Conservation (phyloP, 1,140 invertebrate species). For the Aphidius ervi region DNA sequence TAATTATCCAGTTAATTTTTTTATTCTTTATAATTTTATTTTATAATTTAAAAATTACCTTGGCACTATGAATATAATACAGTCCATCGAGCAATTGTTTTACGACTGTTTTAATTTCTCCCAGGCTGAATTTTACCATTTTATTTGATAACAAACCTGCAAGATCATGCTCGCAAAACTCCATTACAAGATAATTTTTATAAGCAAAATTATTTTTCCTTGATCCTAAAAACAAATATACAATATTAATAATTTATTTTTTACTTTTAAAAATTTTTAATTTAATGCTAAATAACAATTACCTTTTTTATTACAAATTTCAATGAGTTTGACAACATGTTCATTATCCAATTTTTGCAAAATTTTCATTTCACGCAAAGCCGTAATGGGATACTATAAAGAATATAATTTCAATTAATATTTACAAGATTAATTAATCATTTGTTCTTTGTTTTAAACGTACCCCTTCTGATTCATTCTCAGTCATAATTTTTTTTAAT, state of each 20-base stretch:
- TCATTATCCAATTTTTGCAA: conserved; percentile 94
- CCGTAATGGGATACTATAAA: conserved; percentile 95
- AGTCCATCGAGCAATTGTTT: conserved; percentile 95
- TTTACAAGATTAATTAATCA: conserved; percentile 5
- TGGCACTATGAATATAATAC: conserved; percentile 96
- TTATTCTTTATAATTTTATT: too few relatives aligned
- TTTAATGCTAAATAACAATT: conserved; percentile 10
- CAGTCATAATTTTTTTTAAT: conserved; percentile 98
- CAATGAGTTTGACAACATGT: conserved; percentile 95
- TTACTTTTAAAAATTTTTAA: not conserved
- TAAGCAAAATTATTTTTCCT: conserved; percentile 82
- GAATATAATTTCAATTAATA: conserved; percentile 18
- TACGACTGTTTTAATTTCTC: conserved; percentile 98
- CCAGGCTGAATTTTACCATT: conserved; percentile 93
- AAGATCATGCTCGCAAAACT: conserved; percentile 98
- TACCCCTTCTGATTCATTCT: conserved; percentile 99
- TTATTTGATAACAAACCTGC: conserved; percentile 94
- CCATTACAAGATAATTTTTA: conserved; percentile 97
- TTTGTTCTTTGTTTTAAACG: conserved; percentile 35
- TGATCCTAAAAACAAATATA: conserved; percentile 59
- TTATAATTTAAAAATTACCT: conserved; percentile 53
- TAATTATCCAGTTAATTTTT: too few relatives aligned
- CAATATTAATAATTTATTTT: conserved; percentile 10
- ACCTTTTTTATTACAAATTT: conserved; percentile 90
- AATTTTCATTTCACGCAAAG: conserved; percentile 94